These are phyloP conservation scores for Brachyopa scutellaris DNA, from an alignment of 2,888 invertebrate genomes.

Conservation along the genomic window DNA sequence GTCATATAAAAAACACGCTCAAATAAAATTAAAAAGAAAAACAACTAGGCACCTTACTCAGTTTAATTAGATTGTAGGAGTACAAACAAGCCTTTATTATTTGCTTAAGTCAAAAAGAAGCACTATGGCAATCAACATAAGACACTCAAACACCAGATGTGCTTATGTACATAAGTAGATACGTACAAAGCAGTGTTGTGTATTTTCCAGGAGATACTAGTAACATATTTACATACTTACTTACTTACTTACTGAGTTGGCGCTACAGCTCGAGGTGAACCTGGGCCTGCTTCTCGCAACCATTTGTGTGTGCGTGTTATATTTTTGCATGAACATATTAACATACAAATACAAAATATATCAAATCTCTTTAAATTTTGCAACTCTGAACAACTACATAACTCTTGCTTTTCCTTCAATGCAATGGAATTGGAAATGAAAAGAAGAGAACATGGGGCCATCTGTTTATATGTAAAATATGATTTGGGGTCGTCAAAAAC, in stretches of 20 bases:
- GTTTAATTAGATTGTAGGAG: constrained; percentile 27
- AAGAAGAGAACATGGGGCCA: too few species aligned
- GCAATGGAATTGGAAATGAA: constrained; percentile 13
- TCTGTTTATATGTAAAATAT: constrained; percentile 8
- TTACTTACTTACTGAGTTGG: too few species aligned
- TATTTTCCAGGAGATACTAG: constrained; percentile 25
- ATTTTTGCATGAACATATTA: too few species aligned
- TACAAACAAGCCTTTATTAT: constrained; percentile 33
- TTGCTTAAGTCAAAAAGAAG: constrained; percentile 29
- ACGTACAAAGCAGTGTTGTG: not conserved
- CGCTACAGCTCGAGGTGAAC: too few species aligned
- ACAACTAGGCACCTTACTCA: constrained; percentile 18
- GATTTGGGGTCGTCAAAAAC: constrained; percentile 16
- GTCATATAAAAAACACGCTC: too few species aligned
- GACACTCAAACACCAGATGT: not conserved
- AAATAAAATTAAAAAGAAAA: not conserved
- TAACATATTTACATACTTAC: too few species aligned
- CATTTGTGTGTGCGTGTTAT: too few species aligned
- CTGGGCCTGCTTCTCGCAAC: too few species aligned
- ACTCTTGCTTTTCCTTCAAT: constrained; percentile 24
- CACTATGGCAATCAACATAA: constrained; percentile 2
- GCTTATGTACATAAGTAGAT: not conserved
- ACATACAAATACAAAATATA: too few species aligned
- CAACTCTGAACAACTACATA: constrained; percentile 29
- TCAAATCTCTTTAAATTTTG: constrained; percentile 44